Evolutionary conservation across 2,888 invertebrate genomes (phyloP).

Genomic region (Drosophila silvestris): DNA sequence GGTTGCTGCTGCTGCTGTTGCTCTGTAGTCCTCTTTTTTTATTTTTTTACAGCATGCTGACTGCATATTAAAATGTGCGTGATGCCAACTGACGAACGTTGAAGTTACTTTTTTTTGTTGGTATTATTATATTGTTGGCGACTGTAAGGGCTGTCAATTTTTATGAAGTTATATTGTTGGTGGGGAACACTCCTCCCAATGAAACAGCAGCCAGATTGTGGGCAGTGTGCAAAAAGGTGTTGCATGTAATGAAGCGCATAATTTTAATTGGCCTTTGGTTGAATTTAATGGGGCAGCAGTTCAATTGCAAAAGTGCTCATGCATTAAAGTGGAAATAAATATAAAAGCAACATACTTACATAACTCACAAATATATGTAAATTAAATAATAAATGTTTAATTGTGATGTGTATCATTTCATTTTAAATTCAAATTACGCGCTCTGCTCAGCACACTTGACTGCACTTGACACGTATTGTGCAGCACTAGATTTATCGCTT

Average conservation of each 20-base stretch:
- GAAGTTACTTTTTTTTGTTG: conserved; percentile 23
- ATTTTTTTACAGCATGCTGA: conserved; percentile 56
- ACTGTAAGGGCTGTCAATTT: conserved; percentile 70
- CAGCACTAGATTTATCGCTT: conserved; percentile 28
- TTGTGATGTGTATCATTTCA: background rate
- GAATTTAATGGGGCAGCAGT: conserved; percentile 48
- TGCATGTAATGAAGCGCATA: conserved; percentile 67
- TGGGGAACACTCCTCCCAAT: background rate
- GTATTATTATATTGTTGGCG: conserved; percentile 43
- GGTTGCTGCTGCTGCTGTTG: background rate
- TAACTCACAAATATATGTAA: background rate
- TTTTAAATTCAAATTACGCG: conserved; percentile 32
- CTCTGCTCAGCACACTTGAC: background rate
- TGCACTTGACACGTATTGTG: background rate
- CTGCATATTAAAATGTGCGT: conserved; percentile 78
- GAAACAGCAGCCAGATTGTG: conserved; percentile 15
- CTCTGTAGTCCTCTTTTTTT: conserved; percentile 25
- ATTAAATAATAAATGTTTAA: background rate
- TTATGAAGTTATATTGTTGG: conserved; percentile 71
- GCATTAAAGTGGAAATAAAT: background rate
- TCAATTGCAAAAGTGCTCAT: background rate
- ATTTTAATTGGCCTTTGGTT: conserved; percentile 70
- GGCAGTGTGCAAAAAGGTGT: conserved; percentile 41
- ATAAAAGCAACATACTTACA: background rate
- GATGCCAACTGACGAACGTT: conserved; percentile 60